Conservation (phyloP, 1,140 invertebrate species). For the Drosophila rufa region DNA sequence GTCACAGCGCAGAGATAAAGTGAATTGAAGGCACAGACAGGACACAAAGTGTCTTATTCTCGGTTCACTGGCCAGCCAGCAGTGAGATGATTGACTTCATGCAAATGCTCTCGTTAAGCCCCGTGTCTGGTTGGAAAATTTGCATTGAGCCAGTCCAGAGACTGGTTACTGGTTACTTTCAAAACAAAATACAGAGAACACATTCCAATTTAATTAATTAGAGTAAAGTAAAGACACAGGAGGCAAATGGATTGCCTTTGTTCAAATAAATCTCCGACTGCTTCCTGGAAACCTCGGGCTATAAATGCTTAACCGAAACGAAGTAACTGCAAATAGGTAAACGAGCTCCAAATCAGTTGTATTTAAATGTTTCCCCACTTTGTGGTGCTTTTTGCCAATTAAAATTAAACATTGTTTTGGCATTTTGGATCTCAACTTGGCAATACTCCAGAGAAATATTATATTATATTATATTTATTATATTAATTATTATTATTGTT, state of each 20-base stretch:
- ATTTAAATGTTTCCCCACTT: background rate
- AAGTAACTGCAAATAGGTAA: conserved; percentile 49
- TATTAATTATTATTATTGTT: background rate
- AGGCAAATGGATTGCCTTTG: conserved; percentile 18
- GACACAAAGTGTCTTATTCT: conserved; percentile 37
- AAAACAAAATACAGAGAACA: conserved; percentile 20
- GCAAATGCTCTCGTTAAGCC: conserved; percentile 41
- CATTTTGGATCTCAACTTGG: background rate
- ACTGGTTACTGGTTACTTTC: background rate
- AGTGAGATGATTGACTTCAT: conserved; percentile 41
- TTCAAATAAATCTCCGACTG: conserved; percentile 13
- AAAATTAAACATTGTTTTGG: conserved; percentile 35
- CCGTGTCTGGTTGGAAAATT: conserved; percentile 33
- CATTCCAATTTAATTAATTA: conserved; percentile 49
- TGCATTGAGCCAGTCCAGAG: conserved; percentile 25
- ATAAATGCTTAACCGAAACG: conserved; percentile 47
- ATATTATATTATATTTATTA: background rate
- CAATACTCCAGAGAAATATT: background rate
- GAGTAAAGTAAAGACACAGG: conserved; percentile 10
- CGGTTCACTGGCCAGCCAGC: conserved; percentile 33
- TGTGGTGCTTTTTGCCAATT: conserved; percentile 48
- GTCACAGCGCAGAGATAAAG: conserved; percentile 17
- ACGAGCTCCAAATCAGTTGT: background rate
- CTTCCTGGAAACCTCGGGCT: conserved; percentile 3
- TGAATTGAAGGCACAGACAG: conserved; percentile 9